These are phyloP conservation scores for Platygyra sinensis DNA, from an alignment of 64 coral and sea anemone genomes.

Conservation along the genomic window DNA sequence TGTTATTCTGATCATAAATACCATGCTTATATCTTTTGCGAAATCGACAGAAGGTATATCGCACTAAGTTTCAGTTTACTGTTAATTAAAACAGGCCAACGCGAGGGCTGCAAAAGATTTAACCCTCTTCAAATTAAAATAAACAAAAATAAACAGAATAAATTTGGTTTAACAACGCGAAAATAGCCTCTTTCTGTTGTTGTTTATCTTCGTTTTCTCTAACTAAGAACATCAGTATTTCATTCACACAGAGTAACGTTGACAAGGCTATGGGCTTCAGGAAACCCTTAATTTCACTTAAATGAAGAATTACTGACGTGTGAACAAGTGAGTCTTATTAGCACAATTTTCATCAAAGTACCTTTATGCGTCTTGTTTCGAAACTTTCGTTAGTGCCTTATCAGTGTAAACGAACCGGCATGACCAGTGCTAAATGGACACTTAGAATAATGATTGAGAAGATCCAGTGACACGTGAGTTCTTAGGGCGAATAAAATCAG, in stretches of 20 bases:
- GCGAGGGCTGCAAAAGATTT: background rate
- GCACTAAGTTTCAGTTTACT: conserved; percentile 6
- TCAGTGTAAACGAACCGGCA: background rate
- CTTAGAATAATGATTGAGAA: background rate
- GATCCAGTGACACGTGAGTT: background rate
- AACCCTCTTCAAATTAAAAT: background rate
- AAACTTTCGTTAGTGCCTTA: background rate
- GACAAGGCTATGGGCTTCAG: no score
- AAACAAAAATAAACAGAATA: background rate
- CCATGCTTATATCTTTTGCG: background rate
- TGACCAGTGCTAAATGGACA: background rate
- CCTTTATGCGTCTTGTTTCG: background rate
- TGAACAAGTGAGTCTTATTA: conserved; percentile 1
- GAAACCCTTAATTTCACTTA: background rate
- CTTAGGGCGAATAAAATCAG: background rate
- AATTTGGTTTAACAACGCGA: background rate
- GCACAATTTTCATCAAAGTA: background rate
- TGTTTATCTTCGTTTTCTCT: background rate
- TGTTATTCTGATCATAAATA: background rate
- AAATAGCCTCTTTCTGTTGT: background rate
- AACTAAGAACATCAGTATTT: no score
- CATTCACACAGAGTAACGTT: no score
- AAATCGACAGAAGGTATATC: background rate
- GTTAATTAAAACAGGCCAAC: conserved; percentile 21
- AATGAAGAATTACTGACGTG: background rate